Conservation (phyloP, 2,888 invertebrate genomes). For the Cerastis leucographa region DNA sequence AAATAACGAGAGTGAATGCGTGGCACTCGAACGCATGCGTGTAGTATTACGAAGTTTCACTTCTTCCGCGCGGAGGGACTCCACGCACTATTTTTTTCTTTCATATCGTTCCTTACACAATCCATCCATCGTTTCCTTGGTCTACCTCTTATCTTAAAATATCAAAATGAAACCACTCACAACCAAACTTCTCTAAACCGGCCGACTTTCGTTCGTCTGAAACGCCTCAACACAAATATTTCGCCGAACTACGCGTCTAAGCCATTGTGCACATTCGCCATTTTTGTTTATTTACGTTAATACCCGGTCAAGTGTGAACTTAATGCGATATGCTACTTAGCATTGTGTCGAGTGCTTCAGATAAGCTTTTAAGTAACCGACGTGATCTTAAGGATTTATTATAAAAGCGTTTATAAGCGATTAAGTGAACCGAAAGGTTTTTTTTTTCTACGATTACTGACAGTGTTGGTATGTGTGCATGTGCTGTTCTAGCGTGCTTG, state of each 20-base stretch:
- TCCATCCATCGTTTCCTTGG: no score
- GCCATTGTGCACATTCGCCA: constrained; percentile 50
- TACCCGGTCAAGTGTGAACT: constrained; percentile 63
- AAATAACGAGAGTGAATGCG: no score
- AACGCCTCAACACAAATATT: constrained; percentile 32
- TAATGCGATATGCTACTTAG: constrained; percentile 63
- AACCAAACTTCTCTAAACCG: background rate
- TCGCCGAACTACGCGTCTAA: constrained; percentile 57
- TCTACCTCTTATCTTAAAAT: background rate
- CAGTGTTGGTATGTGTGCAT: background rate
- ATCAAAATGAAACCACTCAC: background rate
- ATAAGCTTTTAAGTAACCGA: constrained; percentile 57
- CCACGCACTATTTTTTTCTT: no score
- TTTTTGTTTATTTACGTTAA: constrained; percentile 63
- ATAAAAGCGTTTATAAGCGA: constrained; percentile 17
- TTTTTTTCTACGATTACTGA: background rate
- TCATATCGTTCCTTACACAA: no score
- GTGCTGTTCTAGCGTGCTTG: background rate
- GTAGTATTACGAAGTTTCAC: no score
- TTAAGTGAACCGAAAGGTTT: constrained; percentile 13
- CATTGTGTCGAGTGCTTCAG: constrained; percentile 50
- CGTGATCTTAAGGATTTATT: background rate
- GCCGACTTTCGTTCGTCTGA: constrained; percentile 25
- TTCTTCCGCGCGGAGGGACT: no score
- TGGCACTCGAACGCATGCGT: no score